These are phyloP conservation scores for Plestiodon gilberti DNA, from an alignment of 2,113 vertebrate species.

Conservation along the genomic window DNA sequence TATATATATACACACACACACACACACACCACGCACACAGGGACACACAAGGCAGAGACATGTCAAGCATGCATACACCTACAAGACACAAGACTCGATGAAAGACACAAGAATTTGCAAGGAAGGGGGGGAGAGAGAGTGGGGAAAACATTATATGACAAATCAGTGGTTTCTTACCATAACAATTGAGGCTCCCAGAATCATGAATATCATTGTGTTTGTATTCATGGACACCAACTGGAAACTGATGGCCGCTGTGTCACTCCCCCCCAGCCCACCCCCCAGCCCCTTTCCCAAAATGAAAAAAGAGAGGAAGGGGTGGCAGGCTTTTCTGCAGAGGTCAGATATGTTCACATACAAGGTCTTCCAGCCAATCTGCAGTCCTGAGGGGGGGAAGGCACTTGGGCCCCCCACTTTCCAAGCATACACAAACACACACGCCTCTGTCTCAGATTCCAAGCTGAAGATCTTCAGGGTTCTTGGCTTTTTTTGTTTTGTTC, in stretches of 20 bases:
- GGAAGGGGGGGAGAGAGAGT: neutral
- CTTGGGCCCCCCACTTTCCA: constrained; percentile 52
- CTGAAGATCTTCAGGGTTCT: neutral
- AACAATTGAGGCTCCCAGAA: constrained; percentile 96
- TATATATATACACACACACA: no score
- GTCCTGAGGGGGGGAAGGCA: constrained; percentile 63
- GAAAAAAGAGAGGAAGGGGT: constrained; percentile 14
- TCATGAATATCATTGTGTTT: constrained; percentile 99
- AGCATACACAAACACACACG: neutral
- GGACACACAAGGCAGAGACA: no score
- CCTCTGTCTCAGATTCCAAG: neutral
- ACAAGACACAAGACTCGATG: neutral
- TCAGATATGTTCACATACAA: constrained; percentile 50
- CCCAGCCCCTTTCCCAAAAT: constrained; percentile 53
- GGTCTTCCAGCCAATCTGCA: constrained; percentile 64
- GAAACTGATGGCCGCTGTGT: constrained; percentile 75
- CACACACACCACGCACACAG: neutral
- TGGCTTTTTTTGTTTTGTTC: no score
- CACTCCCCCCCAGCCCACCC: constrained; percentile 75
- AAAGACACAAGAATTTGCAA: constrained; percentile 12
- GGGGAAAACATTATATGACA: neutral
- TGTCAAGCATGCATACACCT: neutral
- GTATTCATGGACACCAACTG: constrained; percentile 95
- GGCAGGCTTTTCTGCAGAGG: constrained; percentile 66
- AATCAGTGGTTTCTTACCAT: constrained; percentile 86